Evolutionary conservation across 1,140 invertebrate genomes (phyloP), one percentile per base, ranked within the genome.

Genomic region (Antheraea mylitta): DNA sequence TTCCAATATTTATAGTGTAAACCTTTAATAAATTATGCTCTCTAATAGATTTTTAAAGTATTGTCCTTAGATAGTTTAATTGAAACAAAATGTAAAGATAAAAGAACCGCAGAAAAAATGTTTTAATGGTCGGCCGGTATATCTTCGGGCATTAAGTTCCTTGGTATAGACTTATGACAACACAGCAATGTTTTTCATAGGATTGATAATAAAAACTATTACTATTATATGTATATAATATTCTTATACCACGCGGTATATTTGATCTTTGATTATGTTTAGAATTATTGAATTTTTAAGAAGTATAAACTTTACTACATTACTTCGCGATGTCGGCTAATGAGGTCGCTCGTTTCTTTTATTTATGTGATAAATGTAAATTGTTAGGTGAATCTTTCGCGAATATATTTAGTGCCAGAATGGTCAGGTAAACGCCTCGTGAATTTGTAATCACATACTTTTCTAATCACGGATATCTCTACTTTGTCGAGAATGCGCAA

Each of bases 351-450:
- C 80, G 82, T 81, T 83, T 83, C 80, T 83, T 84, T 85, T 86
- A 86, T 87, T 86, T 89, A 89, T 86, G 81, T 80, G 82, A 87
- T 82, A 84, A 86, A 89, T 87, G 82, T 79, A 86, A 87, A 89
- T 86, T 86, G 81, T 79, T 77, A 68, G 66, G 66, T 76, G 73
- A 83, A 86, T 83, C 76, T 84, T 85, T 84, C 75, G 75, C 77
- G 77, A 85, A 87, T 80, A 87, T 80, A 87, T 85, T 83, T 82
- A 81, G 76, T 77, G 71, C 80, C 71, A 76, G 77, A 74, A 81
- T 75, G 73, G 61, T 68, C 68, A 48, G 63, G 53, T 68, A 78
- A 68, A 81, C 80, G 79, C 73, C 68, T 48, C 42, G 66, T 77
- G 83, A 82, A 87, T 87, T 75, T 82, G 69, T 72, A 85, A 86